Evolutionary conservation across 2,888 invertebrate genomes (phyloP).

Genomic region (Cerastis rubricosa): DNA sequence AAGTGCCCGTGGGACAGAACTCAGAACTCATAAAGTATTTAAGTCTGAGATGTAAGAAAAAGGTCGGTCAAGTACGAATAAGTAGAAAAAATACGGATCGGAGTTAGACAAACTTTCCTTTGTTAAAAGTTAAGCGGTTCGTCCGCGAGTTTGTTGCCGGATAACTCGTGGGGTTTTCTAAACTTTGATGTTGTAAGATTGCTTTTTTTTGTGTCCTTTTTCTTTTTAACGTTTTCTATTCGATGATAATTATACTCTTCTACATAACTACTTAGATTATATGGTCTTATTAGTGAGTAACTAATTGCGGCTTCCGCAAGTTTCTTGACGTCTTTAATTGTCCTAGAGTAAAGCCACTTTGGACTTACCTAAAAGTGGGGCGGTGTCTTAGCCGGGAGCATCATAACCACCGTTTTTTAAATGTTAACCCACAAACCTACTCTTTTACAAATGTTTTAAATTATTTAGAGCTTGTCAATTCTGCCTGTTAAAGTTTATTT

Average conservation of each 20-base stretch:
- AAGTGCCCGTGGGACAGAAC: constrained; percentile 3
- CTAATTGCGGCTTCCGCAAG: neutral
- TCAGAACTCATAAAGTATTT: constrained; percentile 42
- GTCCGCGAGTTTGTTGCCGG: constrained; percentile 4
- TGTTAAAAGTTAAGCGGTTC: constrained; percentile 40
- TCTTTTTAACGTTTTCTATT: neutral
- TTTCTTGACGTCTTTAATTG: neutral
- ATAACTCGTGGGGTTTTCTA: constrained; percentile 13
- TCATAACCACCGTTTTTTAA: neutral
- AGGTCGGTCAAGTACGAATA: constrained; percentile 28
- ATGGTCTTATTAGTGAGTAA: neutral
- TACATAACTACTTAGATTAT: no score
- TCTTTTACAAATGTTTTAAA: neutral
- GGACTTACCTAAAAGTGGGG: rapidly evolving
- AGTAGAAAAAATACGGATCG: constrained; percentile 20
- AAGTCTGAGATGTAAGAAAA: constrained; percentile 38
- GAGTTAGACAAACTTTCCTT: constrained; percentile 40
- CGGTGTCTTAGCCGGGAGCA: neutral
- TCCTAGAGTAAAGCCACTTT: neutral
- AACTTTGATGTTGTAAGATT: constrained; percentile 18
- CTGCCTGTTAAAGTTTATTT: neutral
- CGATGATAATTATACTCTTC: neutral
- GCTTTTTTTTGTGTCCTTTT: neutral
- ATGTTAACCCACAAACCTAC: neutral
- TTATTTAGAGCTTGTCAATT: neutral